Percentiles rank a stretch among this genome's conserved stretches.
phyloP scores from a whole-genome alignment of 1,140 invertebrate species.

The Armadillidium nasatum region DNA sequence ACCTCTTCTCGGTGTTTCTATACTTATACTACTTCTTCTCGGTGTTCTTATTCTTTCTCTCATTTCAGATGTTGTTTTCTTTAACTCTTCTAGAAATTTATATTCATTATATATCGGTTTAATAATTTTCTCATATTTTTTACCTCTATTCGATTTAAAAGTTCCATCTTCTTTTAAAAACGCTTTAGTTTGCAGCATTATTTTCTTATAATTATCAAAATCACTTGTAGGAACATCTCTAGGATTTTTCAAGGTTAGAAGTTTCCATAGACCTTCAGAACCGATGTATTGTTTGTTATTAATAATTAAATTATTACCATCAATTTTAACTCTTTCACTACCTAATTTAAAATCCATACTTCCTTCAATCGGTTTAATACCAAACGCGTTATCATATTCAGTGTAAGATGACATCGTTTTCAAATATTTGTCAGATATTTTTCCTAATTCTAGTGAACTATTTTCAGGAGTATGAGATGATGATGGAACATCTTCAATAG shows the following conservation, averaged over 20 bases:
- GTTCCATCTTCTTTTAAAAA: not conserved
- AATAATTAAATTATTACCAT: not conserved
- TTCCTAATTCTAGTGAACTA: not conserved
- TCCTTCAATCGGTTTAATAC: not conserved
- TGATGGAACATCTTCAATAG: not conserved
- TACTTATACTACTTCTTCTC: not conserved
- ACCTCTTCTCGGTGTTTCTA: not conserved
- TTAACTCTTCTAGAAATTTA: not conserved
- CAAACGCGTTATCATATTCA: not conserved
- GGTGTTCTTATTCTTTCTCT: not conserved
- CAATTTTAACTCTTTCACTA: not conserved
- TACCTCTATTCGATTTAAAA: not conserved
- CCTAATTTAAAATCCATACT: not conserved
- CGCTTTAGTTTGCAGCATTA: not conserved
- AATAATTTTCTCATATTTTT: not conserved
- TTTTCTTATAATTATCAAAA: not conserved
- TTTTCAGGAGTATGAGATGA: too few species aligned
- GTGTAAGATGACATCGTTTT: not conserved
- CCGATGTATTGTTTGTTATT: not conserved
- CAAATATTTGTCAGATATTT: not conserved
- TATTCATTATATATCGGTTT: not conserved
- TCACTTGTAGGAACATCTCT: not conserved
- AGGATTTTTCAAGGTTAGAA: not conserved
- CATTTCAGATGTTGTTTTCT: not conserved
- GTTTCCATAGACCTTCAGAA: not conserved